Percentiles rank a stretch among this genome's conserved stretches.
Conservation (phyloP, 2,888 invertebrate genomes). For the Clunio marinus region DNA sequence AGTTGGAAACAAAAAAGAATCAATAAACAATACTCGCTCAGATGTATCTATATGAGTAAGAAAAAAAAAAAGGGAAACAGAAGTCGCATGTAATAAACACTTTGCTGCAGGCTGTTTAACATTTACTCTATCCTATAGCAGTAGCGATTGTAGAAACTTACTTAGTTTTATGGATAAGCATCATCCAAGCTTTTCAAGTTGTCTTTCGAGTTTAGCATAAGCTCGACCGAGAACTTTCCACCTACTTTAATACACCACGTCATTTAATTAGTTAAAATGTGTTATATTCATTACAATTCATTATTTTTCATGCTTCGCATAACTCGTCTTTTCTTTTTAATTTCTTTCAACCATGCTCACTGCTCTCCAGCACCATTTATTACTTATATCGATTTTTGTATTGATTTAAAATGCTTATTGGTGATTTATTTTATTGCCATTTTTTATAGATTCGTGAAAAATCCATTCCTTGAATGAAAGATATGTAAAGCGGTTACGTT, state of each 20-base stretch:
- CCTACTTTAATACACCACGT: neutral
- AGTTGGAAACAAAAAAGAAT: neutral
- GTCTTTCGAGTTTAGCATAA: too few species aligned
- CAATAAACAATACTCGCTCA: constrained; percentile 8
- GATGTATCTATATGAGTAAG: too few species aligned
- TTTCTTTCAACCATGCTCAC: neutral
- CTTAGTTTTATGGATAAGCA: neutral
- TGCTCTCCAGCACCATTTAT: neutral
- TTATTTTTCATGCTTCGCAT: constrained; percentile 11
- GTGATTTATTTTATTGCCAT: constrained; percentile 39
- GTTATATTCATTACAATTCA: constrained; percentile 36
- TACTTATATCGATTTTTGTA: constrained; percentile 23
- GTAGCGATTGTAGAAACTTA: neutral
- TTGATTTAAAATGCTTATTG: constrained; percentile 34
- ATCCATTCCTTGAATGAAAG: constrained; percentile 3
- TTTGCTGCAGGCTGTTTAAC: neutral
- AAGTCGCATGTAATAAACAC: constrained; percentile 3
- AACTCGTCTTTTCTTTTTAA: neutral
- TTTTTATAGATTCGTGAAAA: constrained; percentile 36
- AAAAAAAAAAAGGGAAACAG: constrained; percentile 8
- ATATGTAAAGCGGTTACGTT: neutral
- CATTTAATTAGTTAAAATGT: constrained; percentile 34
- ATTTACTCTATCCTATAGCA: neutral
- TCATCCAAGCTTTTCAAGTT: neutral
- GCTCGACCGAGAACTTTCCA: constrained; percentile 5